Conservation (phyloP, 92 coral and sea anemone species). For the Montipora capitata region DNA sequence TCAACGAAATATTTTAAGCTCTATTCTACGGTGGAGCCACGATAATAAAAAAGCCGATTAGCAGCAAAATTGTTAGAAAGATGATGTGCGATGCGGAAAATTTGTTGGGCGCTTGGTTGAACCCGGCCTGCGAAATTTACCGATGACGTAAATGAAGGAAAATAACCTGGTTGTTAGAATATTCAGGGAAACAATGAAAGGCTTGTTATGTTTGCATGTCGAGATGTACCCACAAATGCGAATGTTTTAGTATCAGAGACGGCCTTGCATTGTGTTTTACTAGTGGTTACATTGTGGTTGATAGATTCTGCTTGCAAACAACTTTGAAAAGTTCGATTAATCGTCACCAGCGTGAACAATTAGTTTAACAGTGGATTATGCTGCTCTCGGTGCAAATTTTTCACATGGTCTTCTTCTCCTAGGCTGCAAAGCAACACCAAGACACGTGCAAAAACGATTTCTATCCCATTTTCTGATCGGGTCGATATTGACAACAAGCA, state of each 20-base stretch:
- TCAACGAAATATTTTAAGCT: too few relatives aligned
- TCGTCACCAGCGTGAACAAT: background rate
- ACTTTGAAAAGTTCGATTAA: slow-evolving; percentile 18
- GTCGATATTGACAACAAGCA: background rate
- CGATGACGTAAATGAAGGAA: background rate
- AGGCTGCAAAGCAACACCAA: too few relatives aligned
- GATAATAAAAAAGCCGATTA: too few relatives aligned
- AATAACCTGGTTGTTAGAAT: background rate
- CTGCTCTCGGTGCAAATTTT: background rate
- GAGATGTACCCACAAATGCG: too few relatives aligned
- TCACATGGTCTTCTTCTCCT: background rate
- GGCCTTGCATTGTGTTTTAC: slow-evolving; percentile 10
- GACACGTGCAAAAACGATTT: too few relatives aligned
- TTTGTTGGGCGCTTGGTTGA: too few relatives aligned
- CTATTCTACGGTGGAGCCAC: background rate
- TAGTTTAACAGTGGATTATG: too few relatives aligned
- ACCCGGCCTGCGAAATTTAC: background rate
- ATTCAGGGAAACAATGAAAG: background rate
- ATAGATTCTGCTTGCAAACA: background rate
- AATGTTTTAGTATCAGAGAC: background rate
- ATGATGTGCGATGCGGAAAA: too few relatives aligned
- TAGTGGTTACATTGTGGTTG: slow-evolving; percentile 11
- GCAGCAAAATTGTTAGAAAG: too few relatives aligned
- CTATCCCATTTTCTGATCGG: too few relatives aligned
- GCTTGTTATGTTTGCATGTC: background rate